These are phyloP conservation scores for Caenorhabditis inopinata DNA, from an alignment of 1,140 invertebrate genomes.

Conservation along the genomic window DNA sequence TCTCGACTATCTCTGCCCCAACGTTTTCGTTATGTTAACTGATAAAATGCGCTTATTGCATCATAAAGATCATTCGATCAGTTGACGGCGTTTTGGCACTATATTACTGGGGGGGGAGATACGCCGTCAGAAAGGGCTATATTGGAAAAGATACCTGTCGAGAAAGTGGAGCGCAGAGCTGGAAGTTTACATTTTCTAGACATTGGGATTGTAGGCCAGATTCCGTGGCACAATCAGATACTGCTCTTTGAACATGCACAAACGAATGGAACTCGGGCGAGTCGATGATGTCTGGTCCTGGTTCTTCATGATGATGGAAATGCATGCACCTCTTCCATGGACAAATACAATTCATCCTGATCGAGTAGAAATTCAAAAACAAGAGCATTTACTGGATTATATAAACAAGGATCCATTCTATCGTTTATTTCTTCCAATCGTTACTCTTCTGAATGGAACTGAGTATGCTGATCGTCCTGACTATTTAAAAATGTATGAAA, in stretches of 20 bases:
- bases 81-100: too few relatives aligned
- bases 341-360: neutral
- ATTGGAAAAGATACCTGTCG: too few relatives aligned
- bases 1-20: too few relatives aligned
- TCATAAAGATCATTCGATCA: too few relatives aligned
- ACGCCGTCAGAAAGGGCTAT: too few relatives aligned
- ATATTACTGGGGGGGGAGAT: too few relatives aligned
- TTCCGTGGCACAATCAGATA: conserved; percentile 90
- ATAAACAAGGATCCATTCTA: neutral
- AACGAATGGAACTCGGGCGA: conserved; percentile 75
- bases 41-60: too few relatives aligned
- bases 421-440: neutral
- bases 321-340: conserved; percentile 16
- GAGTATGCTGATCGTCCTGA: neutral
- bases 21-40: too few relatives aligned
- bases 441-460: neutral
- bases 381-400: neutral
- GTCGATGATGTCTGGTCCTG: conserved; percentile 86
- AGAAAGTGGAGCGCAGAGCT: too few relatives aligned
- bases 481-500: neutral
- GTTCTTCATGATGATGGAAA: conserved; percentile 30
- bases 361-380: neutral
- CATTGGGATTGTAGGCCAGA: neutral
- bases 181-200: neutral
- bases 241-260: conserved; percentile 96